Evolutionary conservation across 2,888 invertebrate genomes (phyloP).

Genomic region (Eristalis tenax): DNA sequence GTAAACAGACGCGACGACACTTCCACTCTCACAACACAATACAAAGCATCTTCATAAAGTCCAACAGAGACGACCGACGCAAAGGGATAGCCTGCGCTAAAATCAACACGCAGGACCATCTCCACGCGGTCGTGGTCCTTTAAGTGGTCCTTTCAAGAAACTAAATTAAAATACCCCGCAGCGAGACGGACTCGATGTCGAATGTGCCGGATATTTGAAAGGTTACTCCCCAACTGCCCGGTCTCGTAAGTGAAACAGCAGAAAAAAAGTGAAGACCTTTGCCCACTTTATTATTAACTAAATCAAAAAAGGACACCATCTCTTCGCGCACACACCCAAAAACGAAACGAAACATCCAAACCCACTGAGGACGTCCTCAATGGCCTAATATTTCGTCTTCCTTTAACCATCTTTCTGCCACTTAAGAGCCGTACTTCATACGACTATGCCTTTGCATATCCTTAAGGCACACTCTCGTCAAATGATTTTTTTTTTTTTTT

Average conservation of each 20-base stretch:
- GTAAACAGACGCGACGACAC: not conserved
- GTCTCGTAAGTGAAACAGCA: not conserved
- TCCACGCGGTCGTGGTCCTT: not conserved
- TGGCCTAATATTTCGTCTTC: constrained; percentile 59
- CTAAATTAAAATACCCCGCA: constrained; percentile 47
- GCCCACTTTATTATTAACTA: constrained; percentile 38
- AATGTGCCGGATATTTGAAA: constrained; percentile 8
- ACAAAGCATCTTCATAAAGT: not conserved
- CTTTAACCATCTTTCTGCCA: constrained; percentile 48
- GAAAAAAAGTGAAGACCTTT: constrained; percentile 16
- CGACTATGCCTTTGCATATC: constrained; percentile 48
- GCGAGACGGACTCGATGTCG: constrained; percentile 6
- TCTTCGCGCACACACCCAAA: not conserved
- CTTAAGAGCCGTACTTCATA: constrained; percentile 57
- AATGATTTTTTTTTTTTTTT: constrained; percentile 20
- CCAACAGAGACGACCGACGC: not conserved
- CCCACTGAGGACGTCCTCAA: constrained; percentile 52
- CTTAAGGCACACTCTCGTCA: constrained; percentile 47
- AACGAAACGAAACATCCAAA: constrained; percentile 16
- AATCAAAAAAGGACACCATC: constrained; percentile 35
- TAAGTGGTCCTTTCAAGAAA: constrained; percentile 34
- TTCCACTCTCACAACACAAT: not conserved
- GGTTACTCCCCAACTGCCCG: not conserved
- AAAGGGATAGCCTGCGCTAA: constrained; percentile 19
- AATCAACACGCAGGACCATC: constrained; percentile 27